These are phyloP conservation scores for Oscheius sp. DNA, from an alignment of 2,888 invertebrate genomes.

Conservation along the genomic window DNA sequence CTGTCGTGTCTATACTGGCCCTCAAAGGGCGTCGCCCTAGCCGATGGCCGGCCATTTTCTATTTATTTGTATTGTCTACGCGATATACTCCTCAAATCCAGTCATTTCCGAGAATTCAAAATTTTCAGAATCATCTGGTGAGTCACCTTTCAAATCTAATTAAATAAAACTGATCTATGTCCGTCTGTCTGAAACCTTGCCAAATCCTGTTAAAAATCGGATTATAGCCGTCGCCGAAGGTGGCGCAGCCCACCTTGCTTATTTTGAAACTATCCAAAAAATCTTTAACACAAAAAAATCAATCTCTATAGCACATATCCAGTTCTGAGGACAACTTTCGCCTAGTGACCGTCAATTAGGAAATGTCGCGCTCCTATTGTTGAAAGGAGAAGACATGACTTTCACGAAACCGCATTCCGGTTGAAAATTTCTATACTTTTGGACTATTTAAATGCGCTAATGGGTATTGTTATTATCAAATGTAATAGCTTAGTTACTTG, in stretches of 20 bases:
- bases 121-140: neutral
- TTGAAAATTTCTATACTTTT: too few species aligned
- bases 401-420: neutral
- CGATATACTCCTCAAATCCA: neutral
- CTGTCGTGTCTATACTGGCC: constrained; percentile 16
- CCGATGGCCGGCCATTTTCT: constrained; percentile 11
- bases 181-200: too few species aligned
- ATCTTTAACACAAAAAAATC: neutral
- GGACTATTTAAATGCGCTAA: too few species aligned
- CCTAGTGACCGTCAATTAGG: constrained; percentile 24
- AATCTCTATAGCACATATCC: constrained; percentile 2
- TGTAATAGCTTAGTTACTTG: too few species aligned
- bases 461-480: too few species aligned
- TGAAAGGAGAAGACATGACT: constrained; percentile 11
- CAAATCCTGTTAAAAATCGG: too few species aligned
- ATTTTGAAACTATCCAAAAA: neutral
- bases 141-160: neutral
- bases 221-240: neutral
- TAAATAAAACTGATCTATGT: too few species aligned
- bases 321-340: constrained; percentile 27
- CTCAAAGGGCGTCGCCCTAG: constrained; percentile 24
- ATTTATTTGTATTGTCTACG: neutral
- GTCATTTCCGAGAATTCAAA: neutral
- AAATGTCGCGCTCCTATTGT: constrained; percentile 24
- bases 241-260: neutral